Base-by-base conservation (phyloP, 2,888 invertebrate genomes). In the Drosophila nigritarsus region DNA sequence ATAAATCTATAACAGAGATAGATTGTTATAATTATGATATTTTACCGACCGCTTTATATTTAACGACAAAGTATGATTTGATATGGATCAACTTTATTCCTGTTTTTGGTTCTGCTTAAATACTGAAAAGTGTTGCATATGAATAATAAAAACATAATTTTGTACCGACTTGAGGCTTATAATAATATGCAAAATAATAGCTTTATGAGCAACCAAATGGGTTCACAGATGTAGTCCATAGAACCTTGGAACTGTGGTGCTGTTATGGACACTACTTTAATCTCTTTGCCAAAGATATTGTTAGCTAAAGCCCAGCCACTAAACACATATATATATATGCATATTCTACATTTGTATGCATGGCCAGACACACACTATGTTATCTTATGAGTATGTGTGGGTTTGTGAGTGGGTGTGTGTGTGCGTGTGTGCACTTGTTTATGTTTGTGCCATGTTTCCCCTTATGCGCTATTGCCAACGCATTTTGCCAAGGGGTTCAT, bases 401-500 rank as follows among this genome's bases (percentile, higher is more conserved):
- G 24, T 27, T 9, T 42, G 11, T 32, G 34, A 32, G 8, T 54
- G 48, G 6, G n/a, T 27, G 20, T 34, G 9, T 30, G 32, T 40
- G 18, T 29, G 24, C 1, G 24, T 51, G 20, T 53, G 27, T 51
- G 40, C 34, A 32, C 27, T 36, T 50, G 48, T n/a, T 42, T 50
- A 59, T 62, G 55, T 65, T 69, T 53, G 51, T 60, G 51, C 51
- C 58, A 55, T 61, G 81, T 53, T 72, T 54, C 32, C 65, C 83
- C 73, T 73, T 80, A 69, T 83, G 75, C 56, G 51, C 51, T 70
- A 62, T 58, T 59, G 71, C 64, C 40, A 65, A 58, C 60, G 59
- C 78, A 74, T 68, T 78, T 74, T 60, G 88, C 85, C 75, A 76
- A 85, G 75, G 86, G 88, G 90, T 86, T 89, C 88, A 89, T 89